These are phyloP conservation scores for Lasioglossum leucozonium DNA, from an alignment of 2,888 invertebrate genomes.

Conservation along the genomic window DNA sequence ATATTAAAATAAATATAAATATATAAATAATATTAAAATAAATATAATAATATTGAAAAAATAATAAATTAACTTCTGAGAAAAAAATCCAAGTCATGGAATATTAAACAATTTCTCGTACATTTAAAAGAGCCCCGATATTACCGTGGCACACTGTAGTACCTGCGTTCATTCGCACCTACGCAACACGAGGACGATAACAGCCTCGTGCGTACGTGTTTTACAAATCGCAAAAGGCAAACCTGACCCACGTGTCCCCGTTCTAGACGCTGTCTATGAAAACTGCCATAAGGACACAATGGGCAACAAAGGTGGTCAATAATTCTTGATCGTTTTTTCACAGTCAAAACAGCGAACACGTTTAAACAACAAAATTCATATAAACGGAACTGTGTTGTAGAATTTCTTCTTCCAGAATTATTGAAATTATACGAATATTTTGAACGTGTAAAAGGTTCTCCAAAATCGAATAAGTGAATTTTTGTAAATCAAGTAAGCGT, in stretches of 20 bases:
- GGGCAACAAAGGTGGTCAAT: background rate
- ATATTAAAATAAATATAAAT: too few species aligned
- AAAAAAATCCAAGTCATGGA: background rate
- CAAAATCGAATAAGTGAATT: too few species aligned
- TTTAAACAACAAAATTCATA: too few species aligned
- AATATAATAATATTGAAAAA: too few species aligned
- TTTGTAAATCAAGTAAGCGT: too few species aligned
- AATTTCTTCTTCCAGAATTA: background rate
- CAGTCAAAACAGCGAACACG: too few species aligned
- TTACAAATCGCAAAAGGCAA: conserved; percentile 17
- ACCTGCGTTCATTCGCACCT: conserved; percentile 6
- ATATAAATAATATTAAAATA: too few species aligned
- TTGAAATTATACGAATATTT: background rate
- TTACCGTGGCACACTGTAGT: background rate
- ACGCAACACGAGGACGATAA: conserved; percentile 26
- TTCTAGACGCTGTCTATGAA: conserved; percentile 13
- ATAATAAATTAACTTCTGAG: too few species aligned
- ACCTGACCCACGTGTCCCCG: conserved; percentile 16
- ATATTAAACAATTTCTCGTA: too few species aligned
- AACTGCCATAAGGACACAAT: background rate
- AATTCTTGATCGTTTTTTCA: background rate
- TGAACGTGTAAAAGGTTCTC: too few species aligned
- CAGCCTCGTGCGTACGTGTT: conserved; percentile 1
- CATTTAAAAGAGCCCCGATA: too few species aligned
- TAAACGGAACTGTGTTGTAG: too few species aligned